phyloP scores from a whole-genome alignment of 1,140 invertebrate species.

The Drosophila dunni region DNA sequence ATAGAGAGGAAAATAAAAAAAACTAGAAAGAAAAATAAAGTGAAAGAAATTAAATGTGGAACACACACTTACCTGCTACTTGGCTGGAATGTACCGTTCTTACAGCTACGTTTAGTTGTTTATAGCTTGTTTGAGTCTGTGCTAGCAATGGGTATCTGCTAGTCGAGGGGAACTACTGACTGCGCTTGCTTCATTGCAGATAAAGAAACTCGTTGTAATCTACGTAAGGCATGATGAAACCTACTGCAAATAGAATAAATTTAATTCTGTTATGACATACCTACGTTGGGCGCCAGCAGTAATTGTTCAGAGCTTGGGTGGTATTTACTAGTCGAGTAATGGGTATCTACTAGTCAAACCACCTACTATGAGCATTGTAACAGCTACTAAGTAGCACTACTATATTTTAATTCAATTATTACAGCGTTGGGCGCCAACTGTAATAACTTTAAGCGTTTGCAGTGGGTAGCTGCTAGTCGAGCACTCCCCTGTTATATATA shows the following conservation, averaged over 20 bases:
- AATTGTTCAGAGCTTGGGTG: too few species aligned
- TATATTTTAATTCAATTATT: not conserved
- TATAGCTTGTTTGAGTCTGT: not conserved
- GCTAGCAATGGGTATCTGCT: not conserved
- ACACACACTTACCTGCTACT: slow-evolving; percentile 8
- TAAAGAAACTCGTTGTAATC: not conserved
- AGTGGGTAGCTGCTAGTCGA: not conserved
- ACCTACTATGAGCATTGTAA: too few species aligned
- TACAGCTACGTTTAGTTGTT: not conserved
- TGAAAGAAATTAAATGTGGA: slow-evolving; percentile 37
- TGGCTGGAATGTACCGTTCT: slow-evolving; percentile 5
- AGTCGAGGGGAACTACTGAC: not conserved
- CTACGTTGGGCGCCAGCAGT: too few species aligned
- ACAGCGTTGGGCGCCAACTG: not conserved
- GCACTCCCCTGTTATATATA: not conserved
- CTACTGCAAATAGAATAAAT: too few species aligned
- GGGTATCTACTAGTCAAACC: too few species aligned
- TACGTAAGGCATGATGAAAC: not conserved
- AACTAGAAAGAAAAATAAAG: slow-evolving; percentile 12
- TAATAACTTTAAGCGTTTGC: not conserved
- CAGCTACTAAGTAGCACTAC: too few species aligned
- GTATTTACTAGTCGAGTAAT: not conserved
- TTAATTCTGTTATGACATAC: too few species aligned
- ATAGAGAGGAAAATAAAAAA: slow-evolving; percentile 16
- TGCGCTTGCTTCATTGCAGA: too few species aligned